Percentiles rank a stretch among this genome's conserved stretches.
Evolutionary conservation across 2,797 vertebrate species (phyloP).

Genomic region (Dromococcyx pavoninus): DNA sequence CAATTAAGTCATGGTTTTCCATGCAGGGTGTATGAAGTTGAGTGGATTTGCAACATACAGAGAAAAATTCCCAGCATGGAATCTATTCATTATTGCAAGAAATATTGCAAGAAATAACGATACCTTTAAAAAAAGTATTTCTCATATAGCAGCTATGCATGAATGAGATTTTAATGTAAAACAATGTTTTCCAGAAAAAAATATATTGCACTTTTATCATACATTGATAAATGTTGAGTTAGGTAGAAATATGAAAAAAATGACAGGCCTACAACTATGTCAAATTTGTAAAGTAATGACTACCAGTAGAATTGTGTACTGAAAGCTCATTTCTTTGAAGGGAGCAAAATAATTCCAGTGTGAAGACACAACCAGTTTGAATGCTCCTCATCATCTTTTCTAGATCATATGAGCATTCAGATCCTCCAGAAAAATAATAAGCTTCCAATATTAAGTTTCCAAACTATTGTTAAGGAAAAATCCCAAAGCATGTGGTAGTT

Average conservation of each 20-base stretch:
- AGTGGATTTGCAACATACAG: neutral
- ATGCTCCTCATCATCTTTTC: neutral
- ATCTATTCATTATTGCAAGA: neutral
- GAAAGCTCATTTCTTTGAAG: neutral
- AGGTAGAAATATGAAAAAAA: neutral
- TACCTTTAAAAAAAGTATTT: neutral
- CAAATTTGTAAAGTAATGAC: neutral
- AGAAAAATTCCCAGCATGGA: neutral
- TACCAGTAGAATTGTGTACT: neutral
- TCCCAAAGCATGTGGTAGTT: neutral
- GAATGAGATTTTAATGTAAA: neutral
- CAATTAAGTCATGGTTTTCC: fast-evolving
- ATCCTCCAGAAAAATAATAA: neutral
- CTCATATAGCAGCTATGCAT: neutral
- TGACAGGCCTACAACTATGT: neutral
- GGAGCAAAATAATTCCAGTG: neutral
- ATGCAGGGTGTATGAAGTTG: neutral
- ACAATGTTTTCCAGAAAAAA: neutral
- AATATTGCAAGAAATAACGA: neutral
- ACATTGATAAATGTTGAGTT: neutral
- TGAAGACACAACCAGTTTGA: neutral
- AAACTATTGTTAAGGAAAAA: neutral
- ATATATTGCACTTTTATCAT: neutral
- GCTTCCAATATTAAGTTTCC: neutral
- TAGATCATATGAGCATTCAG: neutral